Evolutionary conservation across 1,140 invertebrate genomes (phyloP), one percentile per base, ranked within the genome.

Genomic region (Trachymyrmex cornetzi): DNA sequence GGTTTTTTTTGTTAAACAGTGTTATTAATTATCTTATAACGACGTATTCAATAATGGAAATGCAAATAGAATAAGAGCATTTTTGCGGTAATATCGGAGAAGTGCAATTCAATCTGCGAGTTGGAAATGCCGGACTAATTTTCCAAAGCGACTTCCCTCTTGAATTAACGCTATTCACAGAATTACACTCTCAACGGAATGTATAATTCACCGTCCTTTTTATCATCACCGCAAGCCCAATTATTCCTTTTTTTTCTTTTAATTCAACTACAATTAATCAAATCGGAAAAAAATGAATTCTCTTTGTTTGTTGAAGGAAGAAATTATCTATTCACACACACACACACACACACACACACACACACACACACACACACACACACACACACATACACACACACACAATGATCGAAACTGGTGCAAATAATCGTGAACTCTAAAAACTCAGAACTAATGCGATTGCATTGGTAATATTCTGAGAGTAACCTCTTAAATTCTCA

Each of bases 141-240:
- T 80, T 55, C 6, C n/a, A 55, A 80, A 69, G 44, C 27, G 30
- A 67, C 30, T 24, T 53, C 34, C 19, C 53, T 34, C 34, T 55
- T 24, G n/a, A 80, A 69, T 38, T 27, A 80, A 7, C 27, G 48
- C 44, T 24, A 75, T 72, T 82, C 30, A 44, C 38, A 19, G 11
- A 57, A 72, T 59, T 59, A 61, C 38, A 48, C n/a, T 50, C 24
- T 50, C 24, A 61, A 57, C 30, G 27, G 67, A 63, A 59, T 61
- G 22, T 24, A 61, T 84, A 84, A 75, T 84, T 84, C 30, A 34
- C 12, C n/a, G n/a, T 34, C 69, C 64, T 38, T 67, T 30, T 80
- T 53, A 79, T 53, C 16, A 22, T 66, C 44, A 19, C 38, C 9
- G 44, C 24, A 34, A n/a, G 48, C 9, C 34, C 11, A 38, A 53